phyloP scores from a whole-genome alignment of 1,140 invertebrate species.

The Drosophila punjabiensis region DNA sequence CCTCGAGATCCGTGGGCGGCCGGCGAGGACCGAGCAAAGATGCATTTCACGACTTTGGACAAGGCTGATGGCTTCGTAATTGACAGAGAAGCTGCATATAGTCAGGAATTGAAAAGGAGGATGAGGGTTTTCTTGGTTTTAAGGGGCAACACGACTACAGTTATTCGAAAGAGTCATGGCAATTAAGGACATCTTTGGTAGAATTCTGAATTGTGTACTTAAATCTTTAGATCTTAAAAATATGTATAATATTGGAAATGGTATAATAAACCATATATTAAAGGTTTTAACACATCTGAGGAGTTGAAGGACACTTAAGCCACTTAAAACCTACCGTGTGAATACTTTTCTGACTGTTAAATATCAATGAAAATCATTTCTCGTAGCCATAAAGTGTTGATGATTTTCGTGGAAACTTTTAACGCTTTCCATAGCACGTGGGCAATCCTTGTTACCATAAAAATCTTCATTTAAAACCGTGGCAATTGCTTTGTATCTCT shows the following conservation, averaged over 20 bases:
- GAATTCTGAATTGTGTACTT: neutral
- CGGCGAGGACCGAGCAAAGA: slow-evolving; percentile 17
- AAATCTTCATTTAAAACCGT: slow-evolving; percentile 5
- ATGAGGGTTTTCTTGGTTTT: neutral
- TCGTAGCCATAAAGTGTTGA: neutral
- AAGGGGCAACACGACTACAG: neutral
- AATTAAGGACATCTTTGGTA: neutral
- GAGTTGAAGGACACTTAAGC: neutral
- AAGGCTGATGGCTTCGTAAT: slow-evolving; percentile 22
- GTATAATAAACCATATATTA: neutral
- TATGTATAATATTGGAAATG: too few species aligned
- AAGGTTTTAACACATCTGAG: neutral
- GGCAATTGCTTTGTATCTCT: neutral
- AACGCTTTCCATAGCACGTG: slow-evolving; percentile 30
- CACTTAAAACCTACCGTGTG: neutral
- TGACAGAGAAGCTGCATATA: slow-evolving; percentile 23
- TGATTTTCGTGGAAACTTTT: slow-evolving; percentile 22
- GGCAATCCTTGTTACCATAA: slow-evolving; percentile 15
- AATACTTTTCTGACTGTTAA: neutral
- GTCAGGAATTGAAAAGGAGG: neutral
- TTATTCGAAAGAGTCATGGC: neutral
- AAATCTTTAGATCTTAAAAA: too few species aligned
- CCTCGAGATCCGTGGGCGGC: slow-evolving; percentile 30
- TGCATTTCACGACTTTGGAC: slow-evolving; percentile 40
- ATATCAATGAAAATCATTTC: neutral